Evolutionary conservation across 1,140 invertebrate genomes (phyloP).

Genomic region (Teleogryllus occipitalis): DNA sequence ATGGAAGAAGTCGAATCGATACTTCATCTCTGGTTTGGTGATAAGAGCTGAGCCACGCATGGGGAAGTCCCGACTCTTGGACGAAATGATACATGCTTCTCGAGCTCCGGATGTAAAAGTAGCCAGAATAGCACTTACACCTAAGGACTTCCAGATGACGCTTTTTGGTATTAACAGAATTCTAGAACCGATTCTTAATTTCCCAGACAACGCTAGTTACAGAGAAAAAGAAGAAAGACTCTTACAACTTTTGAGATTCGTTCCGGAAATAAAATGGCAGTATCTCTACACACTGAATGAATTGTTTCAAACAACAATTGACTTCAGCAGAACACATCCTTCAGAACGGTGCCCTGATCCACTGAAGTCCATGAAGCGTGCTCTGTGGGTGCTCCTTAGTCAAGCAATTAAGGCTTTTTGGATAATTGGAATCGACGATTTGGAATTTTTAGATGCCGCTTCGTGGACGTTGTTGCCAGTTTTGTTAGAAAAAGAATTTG

Average conservation of each 20-base stretch:
- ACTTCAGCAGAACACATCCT: not conserved
- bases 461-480: not conserved
- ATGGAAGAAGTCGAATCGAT: not conserved
- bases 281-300: constrained; percentile 41
- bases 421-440: constrained; percentile 8
- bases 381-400: not conserved
- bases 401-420: not conserved
- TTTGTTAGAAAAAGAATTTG: not conserved
- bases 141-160: not conserved
- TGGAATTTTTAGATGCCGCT: not conserved
- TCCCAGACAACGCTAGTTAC: not conserved
- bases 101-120: not conserved
- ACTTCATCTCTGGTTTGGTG: constrained; percentile 22
- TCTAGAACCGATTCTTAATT: not conserved
- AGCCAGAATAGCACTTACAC: not conserved
- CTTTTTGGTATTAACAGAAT: not conserved
- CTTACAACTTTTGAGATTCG: not conserved
- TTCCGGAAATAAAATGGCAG: constrained; percentile 30
- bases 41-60: constrained; percentile 43
- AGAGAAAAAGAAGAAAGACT: not conserved
- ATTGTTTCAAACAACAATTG: constrained; percentile 32
- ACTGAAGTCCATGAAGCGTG: not conserved
- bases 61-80: constrained; percentile 50
- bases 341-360: not conserved
- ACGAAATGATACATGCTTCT: constrained; percentile 37